Conservation (phyloP, 2,888 invertebrate species). For the Petrolisthes manimaculis region DNA sequence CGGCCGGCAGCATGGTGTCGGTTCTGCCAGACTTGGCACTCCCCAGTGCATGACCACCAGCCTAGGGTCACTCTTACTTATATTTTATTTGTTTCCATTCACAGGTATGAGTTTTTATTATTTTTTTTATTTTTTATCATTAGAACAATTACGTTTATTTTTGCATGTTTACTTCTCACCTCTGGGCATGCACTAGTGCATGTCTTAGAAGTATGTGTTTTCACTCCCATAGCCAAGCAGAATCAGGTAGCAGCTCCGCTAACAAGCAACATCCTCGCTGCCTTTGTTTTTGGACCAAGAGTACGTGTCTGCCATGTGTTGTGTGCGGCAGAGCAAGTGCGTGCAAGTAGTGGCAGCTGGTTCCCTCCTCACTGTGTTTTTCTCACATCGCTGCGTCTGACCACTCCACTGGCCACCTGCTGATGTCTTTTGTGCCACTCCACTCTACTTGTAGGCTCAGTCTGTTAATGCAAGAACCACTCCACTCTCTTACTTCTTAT, state of each 20-base stretch:
- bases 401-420: conserved; percentile 59
- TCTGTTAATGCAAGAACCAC: conserved; percentile 53
- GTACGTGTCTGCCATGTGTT: conserved; percentile 55
- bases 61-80: conserved; percentile 61
- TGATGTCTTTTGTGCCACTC: conserved; percentile 50
- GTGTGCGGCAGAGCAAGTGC: conserved; percentile 55
- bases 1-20: conserved; percentile 61
- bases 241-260: conserved; percentile 54
- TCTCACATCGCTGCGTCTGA: conserved; percentile 45
- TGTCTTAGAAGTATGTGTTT: conserved; percentile 53
- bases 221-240: conserved; percentile 56
- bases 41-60: conserved; percentile 65
- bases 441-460: conserved; percentile 48
- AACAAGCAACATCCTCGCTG: conserved; percentile 53
- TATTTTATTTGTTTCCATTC: conserved; percentile 48
- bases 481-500: conserved; percentile 58
- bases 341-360: conserved; percentile 62
- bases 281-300: conserved; percentile 48
- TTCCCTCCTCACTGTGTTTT: conserved; percentile 44
- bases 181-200: conserved; percentile 61
- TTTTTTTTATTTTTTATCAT: conserved; percentile 14
- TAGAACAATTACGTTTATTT: conserved; percentile 38
- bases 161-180: conserved; percentile 51
- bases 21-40: conserved; percentile 61
- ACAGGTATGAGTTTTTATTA: conserved; percentile 30